Evolutionary conservation across 1,140 invertebrate species (phyloP).

Genomic region (Scaptomyza hsui): DNA sequence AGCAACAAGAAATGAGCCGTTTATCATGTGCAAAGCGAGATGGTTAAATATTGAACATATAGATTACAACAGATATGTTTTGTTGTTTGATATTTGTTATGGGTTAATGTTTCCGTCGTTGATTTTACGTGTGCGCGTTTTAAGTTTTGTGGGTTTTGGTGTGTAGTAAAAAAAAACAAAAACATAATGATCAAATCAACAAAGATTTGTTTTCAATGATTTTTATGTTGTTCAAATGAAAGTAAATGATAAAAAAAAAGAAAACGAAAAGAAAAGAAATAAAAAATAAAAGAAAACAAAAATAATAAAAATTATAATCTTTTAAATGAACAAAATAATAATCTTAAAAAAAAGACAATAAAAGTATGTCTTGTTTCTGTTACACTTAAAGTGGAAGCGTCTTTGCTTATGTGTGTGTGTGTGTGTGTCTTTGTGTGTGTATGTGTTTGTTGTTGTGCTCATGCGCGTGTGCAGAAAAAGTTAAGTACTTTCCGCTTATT

Average conservation of each 20-base stretch:
- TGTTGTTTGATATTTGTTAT: too few species aligned
- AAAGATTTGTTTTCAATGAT: background rate
- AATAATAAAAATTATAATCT: slow-evolving; percentile 20
- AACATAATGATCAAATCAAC: background rate
- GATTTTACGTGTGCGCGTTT: too few species aligned
- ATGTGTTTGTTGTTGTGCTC: background rate
- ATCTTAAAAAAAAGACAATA: slow-evolving; percentile 11
- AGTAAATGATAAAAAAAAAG: background rate
- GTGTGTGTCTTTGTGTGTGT: slow-evolving; percentile 17
- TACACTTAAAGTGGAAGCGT: too few species aligned
- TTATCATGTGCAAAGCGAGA: background rate
- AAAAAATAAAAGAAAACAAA: slow-evolving; percentile 32
- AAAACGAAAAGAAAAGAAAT: slow-evolving; percentile 12
- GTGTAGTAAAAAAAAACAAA: too few species aligned
- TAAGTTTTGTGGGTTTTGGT: too few species aligned
- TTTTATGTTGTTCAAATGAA: slow-evolving; percentile 20
- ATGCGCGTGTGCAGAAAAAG: background rate
- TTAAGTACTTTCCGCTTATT: background rate
- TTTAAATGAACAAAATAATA: slow-evolving; percentile 6
- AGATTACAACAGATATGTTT: too few species aligned
- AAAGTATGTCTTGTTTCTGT: background rate
- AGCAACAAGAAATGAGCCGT: slow-evolving; percentile 14
- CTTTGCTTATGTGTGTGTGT: background rate
- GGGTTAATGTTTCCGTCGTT: too few species aligned
- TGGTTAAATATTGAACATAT: background rate